These are phyloP conservation scores for Eilema griseolum DNA, from an alignment of 2,888 invertebrate genomes.

Conservation along the genomic window DNA sequence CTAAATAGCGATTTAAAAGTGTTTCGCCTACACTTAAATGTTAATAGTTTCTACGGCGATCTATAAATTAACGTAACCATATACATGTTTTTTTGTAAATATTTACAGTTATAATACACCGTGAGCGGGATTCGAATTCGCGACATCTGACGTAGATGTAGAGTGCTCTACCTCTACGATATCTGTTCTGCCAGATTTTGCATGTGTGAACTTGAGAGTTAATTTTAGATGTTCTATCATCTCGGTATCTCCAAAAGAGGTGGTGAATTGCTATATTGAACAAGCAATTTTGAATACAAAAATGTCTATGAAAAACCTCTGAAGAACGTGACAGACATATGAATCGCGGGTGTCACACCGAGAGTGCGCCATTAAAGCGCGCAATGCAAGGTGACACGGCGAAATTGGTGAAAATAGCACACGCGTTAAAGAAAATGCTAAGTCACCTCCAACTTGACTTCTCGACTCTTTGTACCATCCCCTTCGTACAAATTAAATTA, in stretches of 20 bases:
- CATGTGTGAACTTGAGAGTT: background rate
- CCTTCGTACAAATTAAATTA: conserved; percentile 43
- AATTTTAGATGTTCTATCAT: background rate
- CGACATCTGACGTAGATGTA: background rate
- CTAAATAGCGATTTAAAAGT: conserved; percentile 41
- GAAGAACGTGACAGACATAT: conserved; percentile 68
- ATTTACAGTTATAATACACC: background rate
- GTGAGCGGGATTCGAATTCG: background rate
- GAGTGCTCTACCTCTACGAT: background rate
- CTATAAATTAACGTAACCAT: background rate
- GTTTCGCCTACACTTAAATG: conserved; percentile 23
- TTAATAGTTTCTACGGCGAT: background rate
- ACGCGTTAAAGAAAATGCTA: conserved; percentile 65
- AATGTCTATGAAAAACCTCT: conserved; percentile 72
- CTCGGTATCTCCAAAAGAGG: conserved; percentile 5
- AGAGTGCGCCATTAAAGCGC: conserved; percentile 62
- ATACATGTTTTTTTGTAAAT: too few species aligned
- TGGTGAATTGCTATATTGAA: conserved; percentile 51
- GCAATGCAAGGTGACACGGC: conserved; percentile 72
- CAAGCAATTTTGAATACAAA: conserved; percentile 67
- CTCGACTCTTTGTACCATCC: conserved; percentile 38
- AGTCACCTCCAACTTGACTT: conserved; percentile 63
- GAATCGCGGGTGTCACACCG: conserved; percentile 58
- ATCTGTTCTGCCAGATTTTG: background rate
- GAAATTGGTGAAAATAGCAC: conserved; percentile 69